A percentile compares a stretch with the other conserved stretches of the same genome.
phyloP scores from a whole-genome alignment of 2,113 vertebrate genomes.

The human (Homo sapiens) region GRCh38 chr9:75616501-75617000 shows the following conservation, averaged over 20 bases:
- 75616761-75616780: neutral
- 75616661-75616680: neutral
- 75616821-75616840: neutral
- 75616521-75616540: too few relatives aligned
- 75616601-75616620: neutral
- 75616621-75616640: neutral
- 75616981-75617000: neutral
- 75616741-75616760: neutral
- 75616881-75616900: neutral
- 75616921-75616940: neutral
- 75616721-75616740: neutral
- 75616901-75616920: neutral
- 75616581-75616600: neutral
- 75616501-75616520: neutral
- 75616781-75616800: neutral
- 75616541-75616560: neutral
- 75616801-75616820: neutral
- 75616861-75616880: neutral
- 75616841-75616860: neutral
- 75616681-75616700: neutral
- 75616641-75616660: neutral
- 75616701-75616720: neutral
- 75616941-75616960: neutral
- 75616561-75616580: neutral
- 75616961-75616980: rapidly evolving